Percentiles rank a stretch among this genome's conserved stretches.
phyloP scores from a whole-genome alignment of 2,113 vertebrate species.

The Cricetomys ansorgei region DNA sequence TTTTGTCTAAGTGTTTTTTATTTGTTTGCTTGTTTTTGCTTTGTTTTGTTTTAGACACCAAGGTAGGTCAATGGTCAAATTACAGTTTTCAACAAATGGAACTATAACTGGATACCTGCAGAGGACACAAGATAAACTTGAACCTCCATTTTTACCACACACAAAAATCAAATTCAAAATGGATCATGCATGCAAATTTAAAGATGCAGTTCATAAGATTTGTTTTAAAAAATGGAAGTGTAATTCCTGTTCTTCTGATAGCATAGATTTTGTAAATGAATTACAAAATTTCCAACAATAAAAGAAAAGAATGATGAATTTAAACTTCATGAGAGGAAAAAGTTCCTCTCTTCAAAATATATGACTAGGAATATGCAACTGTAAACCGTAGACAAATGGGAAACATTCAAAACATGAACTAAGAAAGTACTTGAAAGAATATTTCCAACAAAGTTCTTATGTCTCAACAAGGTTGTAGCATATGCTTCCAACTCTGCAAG shows the following conservation, averaged over 20 bases:
- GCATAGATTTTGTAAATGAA: background rate
- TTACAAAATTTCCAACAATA: background rate
- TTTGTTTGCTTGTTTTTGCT: too few relatives aligned
- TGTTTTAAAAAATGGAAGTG: background rate
- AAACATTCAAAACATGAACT: background rate
- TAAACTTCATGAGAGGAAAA: background rate
- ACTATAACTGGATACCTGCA: background rate
- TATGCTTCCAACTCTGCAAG: background rate
- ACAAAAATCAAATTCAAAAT: background rate
- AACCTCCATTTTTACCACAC: background rate
- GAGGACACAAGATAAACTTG: background rate
- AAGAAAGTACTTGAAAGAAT: background rate
- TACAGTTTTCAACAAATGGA: background rate
- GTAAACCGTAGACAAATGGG: background rate
- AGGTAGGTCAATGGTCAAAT: background rate
- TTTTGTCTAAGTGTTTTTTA: background rate
- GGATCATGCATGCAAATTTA: background rate
- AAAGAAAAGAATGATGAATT: background rate
- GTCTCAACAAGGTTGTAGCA: background rate
- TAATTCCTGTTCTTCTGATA: background rate
- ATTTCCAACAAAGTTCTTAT: background rate
- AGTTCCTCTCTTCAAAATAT: background rate
- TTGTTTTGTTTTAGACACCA: too few relatives aligned
- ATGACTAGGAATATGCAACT: background rate
- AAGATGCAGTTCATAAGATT: background rate